Base-by-base conservation (phyloP, 2,888 invertebrate species). In the Hylaea fasciaria region DNA sequence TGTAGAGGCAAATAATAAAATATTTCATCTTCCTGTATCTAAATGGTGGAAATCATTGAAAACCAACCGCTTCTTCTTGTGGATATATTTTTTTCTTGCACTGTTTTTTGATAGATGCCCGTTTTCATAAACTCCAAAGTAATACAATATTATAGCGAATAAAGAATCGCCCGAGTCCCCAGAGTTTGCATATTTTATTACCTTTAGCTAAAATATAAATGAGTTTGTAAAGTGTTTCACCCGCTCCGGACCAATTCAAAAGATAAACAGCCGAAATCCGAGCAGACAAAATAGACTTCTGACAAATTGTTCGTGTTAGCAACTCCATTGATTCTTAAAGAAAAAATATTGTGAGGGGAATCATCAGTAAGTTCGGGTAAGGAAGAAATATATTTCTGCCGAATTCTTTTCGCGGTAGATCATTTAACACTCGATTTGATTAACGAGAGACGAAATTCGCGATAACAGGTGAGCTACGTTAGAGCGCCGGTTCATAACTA, bases 381-480 rank as follows among this genome's bases (percentile, higher is more conserved):
- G 71, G 63, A 69, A 77, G 79, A 81, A 81, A 85, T 85, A 82
- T 85, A 78, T 80, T 76, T 69, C 73, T 76, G 77, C 78, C 76
- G 70, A 71, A 76, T 57, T 62, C 76, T 77, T 69, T 69, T 66
- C 71, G 74, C 77, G 70, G 77, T 73, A 82, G 80, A 72, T 82
- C 85, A 85, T 88, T 87, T 81, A 85, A 80, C 85, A 83, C 80
- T 77, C 81, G 76, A 85, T 87, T 86, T 86, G 83, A 88, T 86
- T 87, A 85, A 87, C 78, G 85, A 80, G 74, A 63, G 67, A 70
- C 67, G 68, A 68, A 72, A 73, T 72, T 69, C 63, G 66, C 54
- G 53, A 47, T 43, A 65, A 64, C 66, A 75, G 65, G 72, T 73
- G 68, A 65, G 50, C 56, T 44, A n/a, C 40, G 29, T 22, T 40